Evolutionary conservation across 30 jellyfish, hydroid and myxozoan species (phyloP), one percentile per base, ranked within the genome.

Genomic region (Calvadosia cruxmelitensis): DNA sequence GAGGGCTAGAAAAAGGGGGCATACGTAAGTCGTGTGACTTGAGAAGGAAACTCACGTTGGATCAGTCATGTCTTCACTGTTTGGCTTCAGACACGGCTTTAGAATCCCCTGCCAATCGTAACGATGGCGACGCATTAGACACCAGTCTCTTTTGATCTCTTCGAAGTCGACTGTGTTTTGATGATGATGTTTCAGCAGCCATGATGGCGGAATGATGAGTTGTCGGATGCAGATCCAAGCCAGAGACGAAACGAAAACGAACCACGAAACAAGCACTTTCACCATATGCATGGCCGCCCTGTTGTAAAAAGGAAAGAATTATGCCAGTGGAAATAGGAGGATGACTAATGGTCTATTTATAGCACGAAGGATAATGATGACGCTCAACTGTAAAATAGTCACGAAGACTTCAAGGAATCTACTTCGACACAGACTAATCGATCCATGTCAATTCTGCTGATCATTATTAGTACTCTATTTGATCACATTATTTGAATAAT

Each of bases 121-220:
- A 61, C 76, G 64, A 48, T 82, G 84, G 34, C 87, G 35, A 61
- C 95, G 27, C 15, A 89, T 88, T 52, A 74, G 67, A 69, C 98
- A 89, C 98, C 98, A 89, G 84, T 89, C 98, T 31, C 84, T 81
- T 68, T 81, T 78, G 29, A 89, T 70, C 33, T 76, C 85, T 32
- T 81, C 85, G 49, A 80, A 79, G 52, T 89, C 93, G 7, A 81
- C 93, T 0, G 16, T 64, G 28, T 29, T 74, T 5, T 53, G 77
- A 28, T 73, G 79, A 49, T 75, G 65, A 1, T 68, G 27, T 2
- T 71, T 78, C 23, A 61, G 67, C 10, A 72, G 28, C 30, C 50
- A 49, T 57, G 72, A 73, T 33, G 79, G 74, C 65, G 81, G 80
- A 28, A 72, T 28, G 16, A 87, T 52, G 49, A 87, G 65, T 24